A percentile compares a stretch with the other conserved stretches of the same genome.
These are phyloP conservation scores for Trialeurodes vaporariorum DNA, from an alignment of 1,140 invertebrate species.

Conservation along the genomic window DNA sequence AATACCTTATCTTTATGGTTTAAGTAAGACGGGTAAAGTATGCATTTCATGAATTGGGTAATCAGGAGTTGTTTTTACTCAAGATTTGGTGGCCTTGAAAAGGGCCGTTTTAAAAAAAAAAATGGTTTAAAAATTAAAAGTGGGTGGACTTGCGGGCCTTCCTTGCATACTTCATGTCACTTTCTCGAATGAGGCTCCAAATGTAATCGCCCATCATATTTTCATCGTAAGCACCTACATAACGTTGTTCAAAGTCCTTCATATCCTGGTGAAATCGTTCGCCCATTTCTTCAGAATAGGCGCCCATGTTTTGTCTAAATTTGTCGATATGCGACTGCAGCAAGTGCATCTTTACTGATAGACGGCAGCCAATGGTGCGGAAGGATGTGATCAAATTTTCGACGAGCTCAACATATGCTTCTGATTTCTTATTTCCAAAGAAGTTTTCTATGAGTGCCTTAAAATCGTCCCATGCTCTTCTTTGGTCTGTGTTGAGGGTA, in stretches of 20 bases:
- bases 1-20: no score
- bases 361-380: conserved; percentile 28
- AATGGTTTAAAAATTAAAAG: no score
- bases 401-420: conserved; percentile 25
- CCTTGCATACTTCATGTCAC: no score
- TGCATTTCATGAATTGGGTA: no score
- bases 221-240: conserved; percentile 25
- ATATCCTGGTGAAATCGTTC: conserved; percentile 30
- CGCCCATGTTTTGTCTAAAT: conserved; percentile 31
- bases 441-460: conserved; percentile 21
- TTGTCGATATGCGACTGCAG: conserved; percentile 32
- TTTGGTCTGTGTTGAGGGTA: conserved; percentile 19
- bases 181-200: conserved; percentile 26
- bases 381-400: conserved; percentile 23
- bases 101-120: no score
- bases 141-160: no score
- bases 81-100: no score
- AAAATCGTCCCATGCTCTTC: conserved; percentile 20
- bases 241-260: conserved; percentile 24
- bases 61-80: no score
- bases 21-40: no score
- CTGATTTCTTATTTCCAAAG: conserved; percentile 23
- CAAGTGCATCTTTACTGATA: conserved; percentile 32
- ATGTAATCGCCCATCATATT: conserved; percentile 28
- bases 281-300: conserved; percentile 27